Base-by-base conservation (phyloP, 2,113 vertebrate genomes). In the Synchiropus splendidus region DNA sequence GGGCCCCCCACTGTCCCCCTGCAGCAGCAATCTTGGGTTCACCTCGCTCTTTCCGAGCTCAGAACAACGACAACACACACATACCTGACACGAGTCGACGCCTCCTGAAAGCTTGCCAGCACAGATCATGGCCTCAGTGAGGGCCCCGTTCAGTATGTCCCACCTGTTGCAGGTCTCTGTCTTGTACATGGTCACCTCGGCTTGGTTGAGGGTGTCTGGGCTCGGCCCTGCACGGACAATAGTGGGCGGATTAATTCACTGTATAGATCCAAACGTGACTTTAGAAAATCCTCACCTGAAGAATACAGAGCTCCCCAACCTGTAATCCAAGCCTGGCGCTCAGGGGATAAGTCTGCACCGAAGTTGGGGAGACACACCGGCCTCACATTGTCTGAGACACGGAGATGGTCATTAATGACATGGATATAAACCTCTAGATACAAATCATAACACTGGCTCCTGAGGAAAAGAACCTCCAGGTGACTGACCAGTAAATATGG, bases 1-100 rank as follows among this genome's bases (percentile, higher is more conserved):
- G 0, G 94, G 92, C 2, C 92, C 92, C 14, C 94, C 94, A 0
- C 92, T 98, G 84, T 98, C 94, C 9, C 92, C 94, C 92, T 98
- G 71, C 35, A 58, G 4, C 43, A 64, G 5, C 12, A 58, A 9
- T 6, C 50, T 49, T 1, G 16, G 10, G 3, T 3, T 37, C 6
- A 9, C 2, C 12, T 36, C 34, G 2, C 34, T 36, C 34, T 13
- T 14, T 6, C 12, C n/a, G 11, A 35, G 4, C 4, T 12, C 11
- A 33, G 2, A 33, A 12, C 15, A 6, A 4, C 15, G 5, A 12
- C 0, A 10, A 16, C 2, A 12, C 13, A 34, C 12, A 56, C 70
- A 74, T 64, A 95, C 94, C 89, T 97, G 92, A 59, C 94, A 97
- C 3, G 89, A 74, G 58, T 97, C 94, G 0, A 86, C 10, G 30